Evolutionary conservation across 1,140 invertebrate species (phyloP).

Genomic region (Trichoplusia ni): DNA sequence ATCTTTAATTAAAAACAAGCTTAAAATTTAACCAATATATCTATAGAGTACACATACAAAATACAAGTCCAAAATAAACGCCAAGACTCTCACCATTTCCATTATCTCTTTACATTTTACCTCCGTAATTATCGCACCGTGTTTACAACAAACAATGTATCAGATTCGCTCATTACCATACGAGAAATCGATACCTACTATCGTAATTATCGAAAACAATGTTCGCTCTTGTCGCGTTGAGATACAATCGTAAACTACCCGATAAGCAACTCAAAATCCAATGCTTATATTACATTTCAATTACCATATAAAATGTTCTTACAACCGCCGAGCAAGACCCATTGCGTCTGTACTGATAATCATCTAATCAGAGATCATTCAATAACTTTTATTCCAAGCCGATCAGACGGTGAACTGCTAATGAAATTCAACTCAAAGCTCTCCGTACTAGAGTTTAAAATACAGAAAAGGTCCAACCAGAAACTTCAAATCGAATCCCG

Average conservation of each 20-base stretch:
- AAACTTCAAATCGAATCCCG: slow-evolving; percentile 58
- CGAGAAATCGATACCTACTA: slow-evolving; percentile 65
- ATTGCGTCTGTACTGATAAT: slow-evolving; percentile 67
- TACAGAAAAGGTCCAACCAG: slow-evolving; percentile 37
- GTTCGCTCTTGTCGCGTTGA: slow-evolving; percentile 23
- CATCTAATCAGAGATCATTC: slow-evolving; percentile 77
- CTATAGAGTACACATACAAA: no score
- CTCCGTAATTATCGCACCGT: slow-evolving; percentile 13
- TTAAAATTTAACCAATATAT: no score
- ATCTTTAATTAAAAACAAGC: no score
- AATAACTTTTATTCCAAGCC: slow-evolving; percentile 72
- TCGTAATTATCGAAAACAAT: slow-evolving; percentile 57
- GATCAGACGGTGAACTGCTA: slow-evolving; percentile 35
- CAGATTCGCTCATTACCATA: slow-evolving; percentile 59
- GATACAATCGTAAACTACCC: slow-evolving; percentile 57
- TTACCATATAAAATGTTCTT: slow-evolving; percentile 76
- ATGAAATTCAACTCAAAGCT: slow-evolving; percentile 39
- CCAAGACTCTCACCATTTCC: not conserved
- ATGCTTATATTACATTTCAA: slow-evolving; percentile 77
- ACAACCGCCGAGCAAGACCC: slow-evolving; percentile 54
- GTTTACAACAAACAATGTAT: slow-evolving; percentile 25
- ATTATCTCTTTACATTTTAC: slow-evolving; percentile 8
- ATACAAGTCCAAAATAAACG: slow-evolving; percentile 6
- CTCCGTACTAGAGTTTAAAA: slow-evolving; percentile 47
- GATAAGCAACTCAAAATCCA: slow-evolving; percentile 69